Evolutionary conservation across 2,888 invertebrate species (phyloP).

Genomic region (Epistrophe grossulariae): DNA sequence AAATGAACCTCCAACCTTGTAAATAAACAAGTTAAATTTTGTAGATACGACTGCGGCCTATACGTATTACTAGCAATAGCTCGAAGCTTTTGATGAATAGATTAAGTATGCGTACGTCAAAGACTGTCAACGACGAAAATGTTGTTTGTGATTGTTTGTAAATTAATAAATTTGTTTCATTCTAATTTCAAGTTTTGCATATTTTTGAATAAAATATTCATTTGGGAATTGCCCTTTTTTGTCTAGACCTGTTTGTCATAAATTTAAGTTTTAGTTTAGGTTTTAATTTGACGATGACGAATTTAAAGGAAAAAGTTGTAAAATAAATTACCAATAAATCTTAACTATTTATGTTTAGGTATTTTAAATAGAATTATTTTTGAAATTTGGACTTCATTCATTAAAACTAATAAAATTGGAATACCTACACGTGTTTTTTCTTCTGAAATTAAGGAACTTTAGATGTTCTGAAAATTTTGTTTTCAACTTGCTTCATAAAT

Average conservation of each 20-base stretch:
- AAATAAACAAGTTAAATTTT: neutral
- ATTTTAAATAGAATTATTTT: no score
- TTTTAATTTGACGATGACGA: neutral
- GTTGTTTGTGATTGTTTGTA: neutral
- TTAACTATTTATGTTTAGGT: no score
- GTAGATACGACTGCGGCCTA: no score
- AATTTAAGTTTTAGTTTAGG: neutral
- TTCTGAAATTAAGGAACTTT: no score
- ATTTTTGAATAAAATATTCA: constrained; percentile 4
- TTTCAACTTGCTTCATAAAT: no score
- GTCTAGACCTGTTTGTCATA: constrained; percentile 5
- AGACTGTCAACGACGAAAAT: neutral
- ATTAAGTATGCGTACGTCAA: neutral
- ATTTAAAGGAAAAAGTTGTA: neutral
- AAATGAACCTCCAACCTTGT: neutral
- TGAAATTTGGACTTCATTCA: no score
- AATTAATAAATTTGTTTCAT: neutral
- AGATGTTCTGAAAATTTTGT: no score
- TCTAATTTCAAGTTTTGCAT: neutral
- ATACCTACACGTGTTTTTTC: no score
- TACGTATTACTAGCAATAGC: no score
- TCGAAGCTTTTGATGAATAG: no score
- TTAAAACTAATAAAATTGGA: no score
- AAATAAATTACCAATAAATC: neutral
- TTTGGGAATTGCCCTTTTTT: neutral